Evolutionary conservation across 2,797 vertebrate genomes (phyloP).

Genomic region (Gallirallus australis): DNA sequence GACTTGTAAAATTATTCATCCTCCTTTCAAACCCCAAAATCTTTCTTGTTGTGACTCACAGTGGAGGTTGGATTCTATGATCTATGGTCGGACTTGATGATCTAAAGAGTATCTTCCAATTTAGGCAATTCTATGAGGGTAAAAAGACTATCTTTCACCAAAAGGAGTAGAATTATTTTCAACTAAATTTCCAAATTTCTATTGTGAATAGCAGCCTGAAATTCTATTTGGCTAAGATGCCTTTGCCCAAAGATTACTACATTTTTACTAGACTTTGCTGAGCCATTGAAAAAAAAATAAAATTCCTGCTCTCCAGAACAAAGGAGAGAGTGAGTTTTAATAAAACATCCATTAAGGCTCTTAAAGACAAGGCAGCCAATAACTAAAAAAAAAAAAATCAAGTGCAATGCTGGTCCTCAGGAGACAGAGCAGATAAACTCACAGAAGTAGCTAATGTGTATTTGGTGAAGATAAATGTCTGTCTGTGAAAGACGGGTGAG

Average conservation of each 20-base stretch:
- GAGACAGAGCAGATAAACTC: background rate
- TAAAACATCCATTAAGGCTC: background rate
- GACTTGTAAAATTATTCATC: background rate
- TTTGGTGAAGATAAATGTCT: background rate
- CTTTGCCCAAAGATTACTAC: background rate
- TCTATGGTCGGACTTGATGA: too few species aligned
- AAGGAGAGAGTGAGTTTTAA: background rate
- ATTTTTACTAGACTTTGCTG: background rate
- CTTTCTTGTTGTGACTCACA: background rate
- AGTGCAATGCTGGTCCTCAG: background rate
- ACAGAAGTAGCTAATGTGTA: background rate
- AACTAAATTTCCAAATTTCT: background rate
- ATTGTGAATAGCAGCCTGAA: background rate
- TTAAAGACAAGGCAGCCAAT: background rate
- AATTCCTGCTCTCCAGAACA: background rate
- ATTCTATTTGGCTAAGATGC: background rate
- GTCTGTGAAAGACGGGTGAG: background rate
- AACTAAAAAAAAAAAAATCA: background rate
- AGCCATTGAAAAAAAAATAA: background rate
- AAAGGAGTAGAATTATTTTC: background rate
- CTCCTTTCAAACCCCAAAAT: background rate
- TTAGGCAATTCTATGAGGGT: too few species aligned
- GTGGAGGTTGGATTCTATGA: background rate
- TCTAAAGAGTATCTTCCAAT: too few species aligned
- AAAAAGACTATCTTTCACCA: background rate